Evolutionary conservation across 1,140 invertebrate species (phyloP).

Genomic region (Atopsyche davidsoni): DNA sequence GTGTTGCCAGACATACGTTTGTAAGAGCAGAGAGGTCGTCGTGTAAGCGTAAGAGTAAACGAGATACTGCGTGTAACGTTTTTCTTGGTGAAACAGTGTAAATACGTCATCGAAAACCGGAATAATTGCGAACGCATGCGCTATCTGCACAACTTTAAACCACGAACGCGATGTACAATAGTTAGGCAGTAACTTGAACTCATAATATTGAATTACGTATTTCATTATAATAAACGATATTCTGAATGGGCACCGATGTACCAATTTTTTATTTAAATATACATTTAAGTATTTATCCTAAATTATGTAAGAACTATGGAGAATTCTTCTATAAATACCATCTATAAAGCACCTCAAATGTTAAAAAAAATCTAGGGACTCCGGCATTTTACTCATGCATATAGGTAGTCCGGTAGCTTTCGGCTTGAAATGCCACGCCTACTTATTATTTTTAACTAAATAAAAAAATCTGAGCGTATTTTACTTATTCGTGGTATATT

Average conservation of each 20-base stretch:
- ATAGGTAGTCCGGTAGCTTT: too few species aligned
- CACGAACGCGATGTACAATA: background rate
- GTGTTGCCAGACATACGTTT: conserved; percentile 50
- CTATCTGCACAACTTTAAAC: conserved; percentile 10
- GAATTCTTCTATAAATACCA: background rate
- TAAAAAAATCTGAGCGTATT: too few species aligned
- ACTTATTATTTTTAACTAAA: too few species aligned
- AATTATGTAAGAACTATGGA: conserved; percentile 6
- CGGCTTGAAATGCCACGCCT: too few species aligned
- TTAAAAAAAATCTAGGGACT: too few species aligned
- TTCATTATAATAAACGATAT: background rate
- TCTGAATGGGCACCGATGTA: background rate
- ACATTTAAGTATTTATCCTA: conserved; percentile 1
- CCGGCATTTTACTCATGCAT: too few species aligned
- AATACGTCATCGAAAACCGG: conserved; percentile 45
- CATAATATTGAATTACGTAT: background rate
- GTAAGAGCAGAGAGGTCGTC: conserved; percentile 40
- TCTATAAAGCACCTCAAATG: too few species aligned
- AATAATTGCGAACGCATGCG: conserved; percentile 25
- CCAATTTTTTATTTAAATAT: background rate
- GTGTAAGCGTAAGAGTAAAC: conserved; percentile 40
- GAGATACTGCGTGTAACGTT: conserved; percentile 31
- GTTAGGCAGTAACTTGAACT: background rate
- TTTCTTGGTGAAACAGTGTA: conserved; percentile 13
- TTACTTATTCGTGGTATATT: too few species aligned